Base-by-base conservation (phyloP, 2,113 vertebrate genomes). In the Illadopsis cleaveri region DNA sequence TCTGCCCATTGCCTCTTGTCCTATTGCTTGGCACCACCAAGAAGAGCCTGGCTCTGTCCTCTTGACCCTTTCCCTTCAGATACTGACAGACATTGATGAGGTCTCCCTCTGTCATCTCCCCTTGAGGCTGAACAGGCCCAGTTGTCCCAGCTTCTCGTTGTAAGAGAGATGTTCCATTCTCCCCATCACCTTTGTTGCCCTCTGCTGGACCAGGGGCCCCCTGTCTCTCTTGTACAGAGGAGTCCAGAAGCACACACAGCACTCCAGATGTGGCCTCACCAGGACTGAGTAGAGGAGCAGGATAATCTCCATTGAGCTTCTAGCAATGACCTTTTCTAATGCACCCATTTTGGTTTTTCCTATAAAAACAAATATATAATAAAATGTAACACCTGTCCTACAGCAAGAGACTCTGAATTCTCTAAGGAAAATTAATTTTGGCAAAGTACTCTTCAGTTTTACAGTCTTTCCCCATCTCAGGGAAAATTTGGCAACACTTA, bases 61-160 rank as follows among this genome's bases (percentile, higher is more conserved):
- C 44, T 44, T 44, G 19, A 33, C 6, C 2, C 15, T 10, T 23
- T 28, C 18, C 19, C 27, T 33, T 42, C 22, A 50, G 37, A 33
- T 65, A 28, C 3, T 42, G 6, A 9, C 0, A 51, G 31, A 33
- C 5, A 16, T 1, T 24, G 8, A n/a, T 38, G 28, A 38, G 37
- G 10, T 5, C 11, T 7, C 28, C 13, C 27, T 73, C 50, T 11
- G 35, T 11, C 69, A 28, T 33, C 44, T 38, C 28, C 6, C 18
- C 22, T 33, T 19, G 7, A 45, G 33, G 19, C 27, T n/a, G 33
- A 58, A 45, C 12, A 38, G 33, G 15, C 33, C 15, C 25, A 58
- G 12, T 4, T 81, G 9, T 21, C 19, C 30, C 33, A 58, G 68
- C 10, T 1, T 37, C 24, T 37, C 18, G 31, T 58, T 50, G 13